These are phyloP conservation scores for Sinelater perroti DNA, from an alignment of 2,888 invertebrate genomes.

Conservation along the genomic window DNA sequence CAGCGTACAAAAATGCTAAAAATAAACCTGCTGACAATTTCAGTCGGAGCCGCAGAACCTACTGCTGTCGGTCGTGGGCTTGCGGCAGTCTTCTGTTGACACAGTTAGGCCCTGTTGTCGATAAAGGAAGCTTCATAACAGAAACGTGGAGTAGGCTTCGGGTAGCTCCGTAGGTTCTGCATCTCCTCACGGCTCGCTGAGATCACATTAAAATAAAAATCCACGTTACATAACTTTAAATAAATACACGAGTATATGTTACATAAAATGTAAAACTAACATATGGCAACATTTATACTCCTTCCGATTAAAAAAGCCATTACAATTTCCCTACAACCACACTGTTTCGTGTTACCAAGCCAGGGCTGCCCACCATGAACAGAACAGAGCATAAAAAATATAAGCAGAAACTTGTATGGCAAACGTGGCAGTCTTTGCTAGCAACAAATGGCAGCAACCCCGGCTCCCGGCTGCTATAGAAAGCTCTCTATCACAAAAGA, in stretches of 20 bases:
- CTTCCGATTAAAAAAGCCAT: constrained; percentile 14
- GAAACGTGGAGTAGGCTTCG: no score
- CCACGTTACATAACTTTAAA: constrained; percentile 8
- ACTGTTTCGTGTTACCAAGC: constrained; percentile 20
- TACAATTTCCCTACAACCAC: constrained; percentile 34
- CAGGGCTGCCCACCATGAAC: constrained; percentile 4
- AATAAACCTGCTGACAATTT: no score
- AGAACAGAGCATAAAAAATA: constrained; percentile 3
- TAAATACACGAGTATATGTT: constrained; percentile 21
- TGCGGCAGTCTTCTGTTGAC: neutral
- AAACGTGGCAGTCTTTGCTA: constrained; percentile 2
- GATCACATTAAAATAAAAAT: constrained; percentile 20
- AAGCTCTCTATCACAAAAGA: constrained; percentile 38
- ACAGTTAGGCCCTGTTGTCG: no score
- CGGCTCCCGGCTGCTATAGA: constrained; percentile 26
- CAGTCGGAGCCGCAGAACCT: neutral
- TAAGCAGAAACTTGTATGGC: no score
- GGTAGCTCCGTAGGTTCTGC: no score
- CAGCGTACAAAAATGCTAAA: no score
- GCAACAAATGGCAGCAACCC: constrained; percentile 9
- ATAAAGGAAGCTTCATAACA: no score
- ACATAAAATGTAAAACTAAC: constrained; percentile 25
- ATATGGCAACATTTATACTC: constrained; percentile 29
- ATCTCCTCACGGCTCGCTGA: no score
- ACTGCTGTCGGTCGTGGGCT: neutral